Base-by-base conservation (phyloP, 2,113 vertebrate species). In the Calidris pygmaea region DNA sequence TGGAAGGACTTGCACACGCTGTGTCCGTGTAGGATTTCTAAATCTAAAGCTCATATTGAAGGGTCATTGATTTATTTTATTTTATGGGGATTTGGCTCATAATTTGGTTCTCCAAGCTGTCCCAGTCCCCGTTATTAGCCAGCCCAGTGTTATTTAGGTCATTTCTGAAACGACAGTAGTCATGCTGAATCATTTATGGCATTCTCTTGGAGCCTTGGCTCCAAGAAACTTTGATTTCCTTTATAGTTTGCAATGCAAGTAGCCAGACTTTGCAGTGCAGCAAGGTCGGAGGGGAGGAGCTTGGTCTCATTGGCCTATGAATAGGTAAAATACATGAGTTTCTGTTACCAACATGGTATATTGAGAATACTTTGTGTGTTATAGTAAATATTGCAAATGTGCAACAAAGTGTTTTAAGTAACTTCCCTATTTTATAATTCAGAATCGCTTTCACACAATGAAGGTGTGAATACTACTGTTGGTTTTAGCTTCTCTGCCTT, bases 241-340 rank as follows among this genome's bases (percentile, higher is more conserved):
- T 35, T 67, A 14, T 12, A 73, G 65, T 32, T 71, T 35, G 56
- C 22, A 50, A 56, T n/a, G 19, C 35, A 76, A 70, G 47, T 48
- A 83, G 39, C 17, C 52, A 53, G 14, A 43, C 30, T 10, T 41
- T 52, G 27, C 23, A 58, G 35, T 32, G 47, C 37, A 66, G 32
- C 15, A 27, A 63, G 58, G 37, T 8, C 1, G 0, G 5, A 35
- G 9, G n/a, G 13, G 4, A 22, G 23, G 14, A 24, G 21, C 24
- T 53, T 55, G 10, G 21, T 73, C 32, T 52, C 1, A 1, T 10
- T 87, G 70, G 58, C 32, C 37, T 35, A 10, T 19, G n/a, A 76
- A 32, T 35, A 62, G 30, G 32, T 87, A 76, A 92, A 76, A 59
- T 30, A 88, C 84, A 39, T 12, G 3, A 35, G 27, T 29, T 88